These are phyloP conservation scores for Marmota flaviventris DNA, from an alignment of 2,113 vertebrate genomes.

Conservation along the genomic window DNA sequence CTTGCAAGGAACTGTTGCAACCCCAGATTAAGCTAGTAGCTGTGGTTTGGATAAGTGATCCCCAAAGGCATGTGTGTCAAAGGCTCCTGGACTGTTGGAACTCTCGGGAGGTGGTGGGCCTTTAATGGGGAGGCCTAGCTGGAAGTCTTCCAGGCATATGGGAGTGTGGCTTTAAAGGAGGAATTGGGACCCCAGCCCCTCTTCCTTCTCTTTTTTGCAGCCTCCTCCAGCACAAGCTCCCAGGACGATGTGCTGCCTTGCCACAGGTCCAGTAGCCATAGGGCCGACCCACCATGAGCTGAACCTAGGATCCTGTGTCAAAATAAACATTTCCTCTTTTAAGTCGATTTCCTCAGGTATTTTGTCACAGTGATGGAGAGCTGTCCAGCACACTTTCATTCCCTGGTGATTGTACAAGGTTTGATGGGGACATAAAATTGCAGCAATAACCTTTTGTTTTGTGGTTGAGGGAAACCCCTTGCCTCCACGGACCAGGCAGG, in stretches of 20 bases:
- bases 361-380: not conserved
- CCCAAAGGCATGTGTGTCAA: no score
- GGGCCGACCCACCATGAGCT: not conserved
- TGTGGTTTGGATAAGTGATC: not conserved
- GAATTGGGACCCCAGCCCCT: no score
- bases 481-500: not conserved
- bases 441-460: not conserved
- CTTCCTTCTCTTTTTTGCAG: not conserved
- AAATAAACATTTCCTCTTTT: not conserved
- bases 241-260: not conserved
- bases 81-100: not conserved
- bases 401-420: not conserved
- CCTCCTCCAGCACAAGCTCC: not conserved
- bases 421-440: not conserved
- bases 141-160: not conserved
- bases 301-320: not conserved
- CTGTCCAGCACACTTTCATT: not conserved
- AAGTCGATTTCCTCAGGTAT: not conserved
- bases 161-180: not conserved
- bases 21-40: not conserved
- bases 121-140: no score
- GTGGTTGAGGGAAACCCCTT: not conserved
- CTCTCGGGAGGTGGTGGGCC: not conserved
- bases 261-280: no score
- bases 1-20: constrained; percentile 27